phyloP scores from a whole-genome alignment of 2,797 vertebrate genomes.

The Phataginus tricuspis region DNA sequence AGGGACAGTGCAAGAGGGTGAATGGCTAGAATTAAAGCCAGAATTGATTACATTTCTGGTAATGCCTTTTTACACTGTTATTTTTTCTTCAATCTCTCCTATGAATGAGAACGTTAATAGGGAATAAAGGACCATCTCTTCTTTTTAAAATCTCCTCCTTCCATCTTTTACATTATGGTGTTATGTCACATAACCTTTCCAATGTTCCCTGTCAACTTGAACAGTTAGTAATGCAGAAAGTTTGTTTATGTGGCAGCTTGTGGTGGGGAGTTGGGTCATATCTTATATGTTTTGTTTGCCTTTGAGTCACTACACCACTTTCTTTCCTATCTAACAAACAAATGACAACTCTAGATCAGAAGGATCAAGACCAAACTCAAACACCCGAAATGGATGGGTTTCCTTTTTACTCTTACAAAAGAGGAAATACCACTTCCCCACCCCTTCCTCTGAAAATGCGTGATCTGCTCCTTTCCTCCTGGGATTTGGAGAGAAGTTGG shows the following conservation, averaged over 20 bases:
- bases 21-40: conserved; percentile 51
- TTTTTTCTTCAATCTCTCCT: background rate
- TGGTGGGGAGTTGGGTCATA: conserved; percentile 6
- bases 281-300: conserved; percentile 77
- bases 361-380: conserved; percentile 73
- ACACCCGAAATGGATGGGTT: conserved; percentile 61
- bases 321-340: conserved; percentile 83
- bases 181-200: conserved; percentile 81
- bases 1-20: background rate
- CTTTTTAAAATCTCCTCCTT: conserved; percentile 73
- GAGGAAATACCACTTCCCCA: conserved; percentile 27
- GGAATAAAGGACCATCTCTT: conserved; percentile 76
- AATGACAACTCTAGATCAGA: conserved; percentile 80
- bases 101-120: conserved; percentile 70
- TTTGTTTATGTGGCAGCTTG: conserved; percentile 77
- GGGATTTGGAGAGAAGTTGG: background rate
- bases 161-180: conserved; percentile 75
- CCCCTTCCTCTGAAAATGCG: background rate
- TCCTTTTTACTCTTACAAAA: conserved; percentile 62
- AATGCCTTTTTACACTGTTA: conserved; percentile 77
- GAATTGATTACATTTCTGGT: conserved; percentile 69
- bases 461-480: background rate
- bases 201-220: conserved; percentile 81
- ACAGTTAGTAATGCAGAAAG: conserved; percentile 77
- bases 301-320: conserved; percentile 82